Base-by-base conservation (phyloP, 2,797 vertebrate species). In the Alcedo quadribrachys region DNA sequence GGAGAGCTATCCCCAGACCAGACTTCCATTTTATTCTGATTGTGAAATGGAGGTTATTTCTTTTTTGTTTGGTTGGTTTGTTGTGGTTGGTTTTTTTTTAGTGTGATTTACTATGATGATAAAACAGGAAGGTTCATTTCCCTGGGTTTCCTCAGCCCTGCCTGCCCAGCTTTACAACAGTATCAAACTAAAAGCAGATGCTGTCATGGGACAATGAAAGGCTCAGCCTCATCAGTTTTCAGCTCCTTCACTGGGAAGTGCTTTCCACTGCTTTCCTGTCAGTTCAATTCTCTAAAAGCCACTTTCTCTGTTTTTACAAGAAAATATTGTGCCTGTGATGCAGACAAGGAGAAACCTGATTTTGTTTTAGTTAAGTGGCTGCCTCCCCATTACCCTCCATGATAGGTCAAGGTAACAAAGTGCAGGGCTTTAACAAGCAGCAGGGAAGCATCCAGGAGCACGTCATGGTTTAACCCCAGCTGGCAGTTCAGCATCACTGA, bases 401-500 rank as follows among this genome's bases (percentile, higher is more conserved):
- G 96, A 97, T 61, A 97, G 89, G 53, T 45, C 97, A 97, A 94
- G 94, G 84, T 15, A 96, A 92, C 85, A 87, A 97, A 96, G 97
- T 97, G 96, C 28, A 94, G 89, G 87, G 89, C 96, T 95, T 97
- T 97, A 97, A 97, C 97, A 97, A 97, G 97, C 95, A 91, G 90
- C 88, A 97, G 14, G 80, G 92, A 92, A 94, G 91, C 91, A 95
- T 87, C 91, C 95, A 96, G 93, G 81, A 96, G 96, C 27, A 21
- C 11, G 25, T 16, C 32, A 27, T 50, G 48, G 46, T 48, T 24
- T 48, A 48, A 48, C 46, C 46, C 46, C 46, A 48, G 46, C 46
- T 10, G 11, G 46, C 65, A 68, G 28, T 30, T 68, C 33, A 51
- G 33, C 46, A 50, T 25, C 13, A 35, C 12, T 21, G 25, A 50